A percentile compares a stretch with the other conserved stretches of the same genome.
These are phyloP conservation scores for Cinara cedri DNA, from an alignment of 2,888 invertebrate genomes.

Conservation along the genomic window DNA sequence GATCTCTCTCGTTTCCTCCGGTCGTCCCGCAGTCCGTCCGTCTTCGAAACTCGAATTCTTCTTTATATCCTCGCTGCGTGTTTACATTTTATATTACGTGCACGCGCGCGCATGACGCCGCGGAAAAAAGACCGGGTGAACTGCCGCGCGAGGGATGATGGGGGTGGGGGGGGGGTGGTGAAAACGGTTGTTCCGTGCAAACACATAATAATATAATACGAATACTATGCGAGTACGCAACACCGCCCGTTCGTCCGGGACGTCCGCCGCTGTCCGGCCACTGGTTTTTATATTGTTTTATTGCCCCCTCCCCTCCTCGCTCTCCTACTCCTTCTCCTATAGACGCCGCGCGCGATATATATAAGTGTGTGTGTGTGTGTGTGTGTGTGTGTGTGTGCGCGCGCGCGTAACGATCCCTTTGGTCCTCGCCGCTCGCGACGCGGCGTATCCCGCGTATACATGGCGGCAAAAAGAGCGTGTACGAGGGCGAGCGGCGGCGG, in stretches of 20 bases:
- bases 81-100: conserved; percentile 33
- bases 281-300: conserved; percentile 54
- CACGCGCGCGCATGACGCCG: no score
- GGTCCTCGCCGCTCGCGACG: background rate
- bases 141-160: conserved; percentile 13
- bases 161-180: no score
- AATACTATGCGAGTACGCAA: background rate
- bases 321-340: no score
- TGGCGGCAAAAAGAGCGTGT: background rate
- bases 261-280: conserved; percentile 1
- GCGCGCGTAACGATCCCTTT: conserved; percentile 51
- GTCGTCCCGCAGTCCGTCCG: conserved; percentile 4
- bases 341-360: no score
- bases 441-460: background rate
- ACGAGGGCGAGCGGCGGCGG: no score
- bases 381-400: no score
- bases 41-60: conserved; percentile 29
- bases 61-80: conserved; percentile 10
- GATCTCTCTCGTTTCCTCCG: background rate
- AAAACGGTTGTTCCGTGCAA: conserved; percentile 25
- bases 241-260: conserved; percentile 25
- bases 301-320: no score
- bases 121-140: no score
- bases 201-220: no score
- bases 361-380: no score